Base-by-base conservation (phyloP, 2,113 vertebrate genomes). In the Pogonocichla stellata region DNA sequence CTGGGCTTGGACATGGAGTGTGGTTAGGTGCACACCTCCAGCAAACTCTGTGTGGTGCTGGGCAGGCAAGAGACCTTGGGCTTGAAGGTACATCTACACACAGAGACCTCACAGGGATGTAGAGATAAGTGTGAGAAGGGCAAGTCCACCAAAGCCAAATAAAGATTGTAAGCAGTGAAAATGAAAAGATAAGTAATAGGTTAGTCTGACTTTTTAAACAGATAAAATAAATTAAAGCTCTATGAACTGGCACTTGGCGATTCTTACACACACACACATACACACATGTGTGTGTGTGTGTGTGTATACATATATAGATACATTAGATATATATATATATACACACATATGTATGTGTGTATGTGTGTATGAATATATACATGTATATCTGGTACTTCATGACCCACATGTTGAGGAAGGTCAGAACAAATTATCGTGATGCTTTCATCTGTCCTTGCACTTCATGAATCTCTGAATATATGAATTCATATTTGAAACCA, bases 1-100 rank as follows among this genome's bases (percentile, higher is more conserved):
- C 36, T 69, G 56, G 43, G 31, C 17, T 57, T 3, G 15, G 48
- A 42, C 36, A 9, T 0, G 0, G 18, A 45, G 6, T 3, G 3
- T 9, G 28, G 9, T 31, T 40, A 40, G 26, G 28, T 36, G 73
- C 26, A 26, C 11, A 51, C n/a, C 24, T 14, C 47, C 34, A 50
- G 43, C 7, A 72, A 71, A 40, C 14, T 36, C 42, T 14, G 22
- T 0, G 0, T 23, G 51, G 28, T 36, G 29, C 38, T 62, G 65
- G 56, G 45, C 31, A 38, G 20, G 24, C 34, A 60, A 80, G 62
- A 94, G 19, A 53, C 34, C 36, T 82, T 48, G 34, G 16, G 18
- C 40, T 73, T 67, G 43, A n/a, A 72, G 31, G 45, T 48, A 6
- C 18, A 14, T 12, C 51, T 42, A 14, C 34, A 71, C 17, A 33